These are phyloP conservation scores for Zaprionus vittiger DNA, from an alignment of 1,140 invertebrate genomes.

Conservation along the genomic window DNA sequence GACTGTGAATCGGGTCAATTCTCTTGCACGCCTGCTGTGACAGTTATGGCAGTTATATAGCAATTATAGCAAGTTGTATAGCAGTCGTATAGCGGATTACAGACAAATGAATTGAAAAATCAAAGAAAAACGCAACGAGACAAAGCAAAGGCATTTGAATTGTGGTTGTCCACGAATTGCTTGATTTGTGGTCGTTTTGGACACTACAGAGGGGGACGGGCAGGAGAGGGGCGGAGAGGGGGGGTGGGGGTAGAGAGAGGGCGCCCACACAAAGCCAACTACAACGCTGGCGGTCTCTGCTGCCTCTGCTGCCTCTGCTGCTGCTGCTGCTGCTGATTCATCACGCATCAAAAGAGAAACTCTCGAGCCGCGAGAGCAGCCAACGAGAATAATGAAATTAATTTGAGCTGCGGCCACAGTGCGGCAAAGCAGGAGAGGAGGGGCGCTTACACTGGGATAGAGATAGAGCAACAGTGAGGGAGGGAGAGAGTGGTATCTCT, in stretches of 20 bases:
- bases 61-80: conserved; percentile 1
- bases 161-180: conserved; percentile 44
- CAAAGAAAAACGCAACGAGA: conserved; percentile 22
- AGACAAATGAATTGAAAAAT: conserved; percentile 28
- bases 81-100: background rate
- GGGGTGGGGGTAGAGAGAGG: background rate
- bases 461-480: conserved; percentile 1
- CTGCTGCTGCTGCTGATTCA: conserved; percentile 47
- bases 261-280: conserved; percentile 5
- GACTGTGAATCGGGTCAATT: background rate
- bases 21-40: background rate
- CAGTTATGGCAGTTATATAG: background rate
- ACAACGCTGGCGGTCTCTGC: conserved; percentile 16
- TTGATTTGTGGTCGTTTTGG: conserved; percentile 49
- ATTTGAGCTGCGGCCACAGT: conserved; percentile 60
- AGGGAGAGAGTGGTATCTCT: conserved; percentile 16
- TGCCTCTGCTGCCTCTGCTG: conserved; percentile 1
- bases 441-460: background rate
- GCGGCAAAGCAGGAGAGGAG: background rate
- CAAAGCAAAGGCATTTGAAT: conserved; percentile 37
- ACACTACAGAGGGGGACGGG: background rate
- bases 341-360: conserved; percentile 63
- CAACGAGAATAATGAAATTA: conserved; percentile 72
- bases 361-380: conserved; percentile 36
- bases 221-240: too few species aligned